Evolutionary conservation across 2,113 vertebrate species (phyloP).

Genomic region (Melanerpes aurifrons): DNA sequence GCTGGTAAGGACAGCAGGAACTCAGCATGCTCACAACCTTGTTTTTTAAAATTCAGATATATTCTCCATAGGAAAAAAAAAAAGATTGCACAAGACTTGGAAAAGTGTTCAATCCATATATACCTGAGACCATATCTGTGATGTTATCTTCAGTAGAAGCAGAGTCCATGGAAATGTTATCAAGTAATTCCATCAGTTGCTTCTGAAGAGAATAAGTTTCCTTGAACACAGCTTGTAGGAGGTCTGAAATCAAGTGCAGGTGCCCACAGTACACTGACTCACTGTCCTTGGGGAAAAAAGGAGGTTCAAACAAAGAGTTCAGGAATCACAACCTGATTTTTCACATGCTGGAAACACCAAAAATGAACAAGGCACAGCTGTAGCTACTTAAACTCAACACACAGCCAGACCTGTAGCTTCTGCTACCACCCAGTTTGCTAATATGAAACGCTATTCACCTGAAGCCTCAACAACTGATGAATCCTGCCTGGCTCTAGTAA

Average conservation of each 20-base stretch:
- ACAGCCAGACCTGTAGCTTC: neutral
- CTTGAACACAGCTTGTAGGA: slow-evolving; percentile 92
- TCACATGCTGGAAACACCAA: neutral
- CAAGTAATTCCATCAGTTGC: slow-evolving; percentile 88
- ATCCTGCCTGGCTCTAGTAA: neutral
- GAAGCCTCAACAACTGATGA: neutral
- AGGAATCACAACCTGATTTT: neutral
- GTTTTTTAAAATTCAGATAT: neutral
- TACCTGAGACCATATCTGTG: slow-evolving; percentile 85
- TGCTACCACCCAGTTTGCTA: neutral
- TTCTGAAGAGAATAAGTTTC: slow-evolving; percentile 93
- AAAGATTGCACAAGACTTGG: neutral
- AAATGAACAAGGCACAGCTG: neutral
- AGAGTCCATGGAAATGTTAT: slow-evolving; percentile 79
- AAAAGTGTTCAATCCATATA: neutral
- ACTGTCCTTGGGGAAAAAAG: slow-evolving; percentile 82
- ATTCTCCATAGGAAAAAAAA: neutral
- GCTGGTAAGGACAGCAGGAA: neutral
- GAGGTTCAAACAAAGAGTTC: neutral
- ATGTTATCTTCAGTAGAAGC: slow-evolving; percentile 76
- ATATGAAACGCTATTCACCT: neutral
- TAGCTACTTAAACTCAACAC: neutral
- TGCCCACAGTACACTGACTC: slow-evolving; percentile 87
- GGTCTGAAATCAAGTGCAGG: slow-evolving; percentile 90
- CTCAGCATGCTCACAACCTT: neutral